phyloP scores from a whole-genome alignment of 1,140 invertebrate genomes.

The Diorhabda carinulata region DNA sequence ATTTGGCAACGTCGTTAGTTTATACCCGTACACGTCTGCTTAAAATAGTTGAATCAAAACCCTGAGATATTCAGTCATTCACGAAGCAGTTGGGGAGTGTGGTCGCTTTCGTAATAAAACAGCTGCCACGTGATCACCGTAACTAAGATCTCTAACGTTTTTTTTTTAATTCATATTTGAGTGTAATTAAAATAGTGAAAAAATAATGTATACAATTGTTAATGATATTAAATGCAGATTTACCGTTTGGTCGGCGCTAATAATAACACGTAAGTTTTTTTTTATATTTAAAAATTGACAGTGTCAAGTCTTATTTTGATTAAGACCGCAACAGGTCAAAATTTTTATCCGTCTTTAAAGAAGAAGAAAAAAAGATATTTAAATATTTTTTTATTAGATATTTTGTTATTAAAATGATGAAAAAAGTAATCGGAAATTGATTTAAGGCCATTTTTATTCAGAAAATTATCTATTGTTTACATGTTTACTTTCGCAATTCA shows the following conservation, averaged over 20 bases:
- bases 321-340: too few relatives aligned
- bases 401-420: too few relatives aligned
- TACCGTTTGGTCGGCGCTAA: conserved; percentile 37
- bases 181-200: conserved; percentile 1
- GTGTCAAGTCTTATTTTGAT: too few relatives aligned
- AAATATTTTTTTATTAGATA: too few relatives aligned
- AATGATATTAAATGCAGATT: conserved; percentile 39
- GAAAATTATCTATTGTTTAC: too few relatives aligned
- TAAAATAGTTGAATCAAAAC: not conserved
- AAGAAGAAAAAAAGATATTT: too few relatives aligned
- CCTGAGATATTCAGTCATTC: not conserved
- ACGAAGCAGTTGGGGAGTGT: not conserved
- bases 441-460: too few relatives aligned
- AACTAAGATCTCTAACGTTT: not conserved
- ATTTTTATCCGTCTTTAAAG: too few relatives aligned
- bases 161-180: not conserved
- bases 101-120: not conserved
- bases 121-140: not conserved
- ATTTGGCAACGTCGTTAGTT: not conserved
- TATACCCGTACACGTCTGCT: not conserved
- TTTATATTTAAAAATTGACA: too few relatives aligned
- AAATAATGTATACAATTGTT: conserved; percentile 39
- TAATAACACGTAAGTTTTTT: conserved; percentile 38
- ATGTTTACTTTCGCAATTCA: too few relatives aligned
- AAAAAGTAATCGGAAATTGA: too few relatives aligned